Evolutionary conservation across 2,113 vertebrate genomes (phyloP), one percentile per base, ranked within the genome.

Genomic region (Pedetes capensis): DNA sequence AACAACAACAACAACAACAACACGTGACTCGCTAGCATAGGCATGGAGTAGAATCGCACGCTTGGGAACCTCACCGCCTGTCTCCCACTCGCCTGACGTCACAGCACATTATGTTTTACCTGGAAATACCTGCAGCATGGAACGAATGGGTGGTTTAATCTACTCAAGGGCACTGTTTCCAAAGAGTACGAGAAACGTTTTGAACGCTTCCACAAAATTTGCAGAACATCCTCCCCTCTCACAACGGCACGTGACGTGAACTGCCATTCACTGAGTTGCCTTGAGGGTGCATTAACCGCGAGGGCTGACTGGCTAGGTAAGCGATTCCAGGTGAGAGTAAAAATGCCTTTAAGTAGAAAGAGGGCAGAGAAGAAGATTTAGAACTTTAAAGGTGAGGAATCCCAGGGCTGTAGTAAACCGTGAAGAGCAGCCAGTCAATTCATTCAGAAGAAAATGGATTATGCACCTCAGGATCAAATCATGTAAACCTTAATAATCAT

Each of bases 381-480:
- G 68, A 75, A 44, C 7, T 25, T 61, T 53, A 32, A 80, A 80
- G 71, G 51, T 57, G 78, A 91, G 51, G 42, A 75, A 78, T 81
- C 59, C 57, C 78, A 49, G 68, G 74, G 61, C 53, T n/a, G 25
- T 0, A 14, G n/a, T 42, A 39, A 80, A 22, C 69, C 61, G 37
- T 69, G 53, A 68, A 57, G 86, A 89, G 23, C 18, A 76, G 53
- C 47, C 42, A 13, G 8, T 51, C 2, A 72, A 44, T 49, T 85
- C 93, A 80, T 80, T 88, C 59, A 90, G 57, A 87, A 79, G 92
- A 80, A 87, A 93, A 87, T 22, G 69, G 27, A 96, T 81, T 88
- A 51, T 32, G 61, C 47, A 72, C 25, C 84, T 53, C 8, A 29
- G 81, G 82, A 79, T 80, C 68, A 63, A 85, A 39, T 6, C 51